Evolutionary conservation across 2,797 vertebrate genomes (phyloP).

Genomic region (Austrolebias charrua): DNA sequence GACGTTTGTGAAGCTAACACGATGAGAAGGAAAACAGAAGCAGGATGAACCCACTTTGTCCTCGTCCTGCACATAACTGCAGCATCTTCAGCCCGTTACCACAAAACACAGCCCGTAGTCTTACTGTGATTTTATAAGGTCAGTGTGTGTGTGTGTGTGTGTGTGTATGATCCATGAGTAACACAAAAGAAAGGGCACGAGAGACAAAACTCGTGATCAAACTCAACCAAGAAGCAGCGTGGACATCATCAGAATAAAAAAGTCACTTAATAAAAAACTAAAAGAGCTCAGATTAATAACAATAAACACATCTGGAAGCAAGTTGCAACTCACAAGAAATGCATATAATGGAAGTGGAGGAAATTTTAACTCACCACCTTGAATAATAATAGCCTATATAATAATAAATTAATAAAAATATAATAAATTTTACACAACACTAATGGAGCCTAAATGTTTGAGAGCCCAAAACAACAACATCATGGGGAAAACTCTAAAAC

Average conservation of each 20-base stretch:
- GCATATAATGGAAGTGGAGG: too few species aligned
- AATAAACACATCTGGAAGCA: too few species aligned
- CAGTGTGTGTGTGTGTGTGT: constrained; percentile 18
- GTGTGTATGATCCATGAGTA: constrained; percentile 33
- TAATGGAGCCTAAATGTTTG: constrained; percentile 12
- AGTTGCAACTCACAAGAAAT: too few species aligned
- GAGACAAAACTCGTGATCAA: constrained; percentile 12
- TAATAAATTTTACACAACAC: constrained; percentile 31
- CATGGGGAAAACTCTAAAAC: constrained; percentile 31
- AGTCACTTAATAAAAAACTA: too few species aligned
- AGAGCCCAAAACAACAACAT: constrained; percentile 23
- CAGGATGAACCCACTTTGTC: constrained; percentile 55
- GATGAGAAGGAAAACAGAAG: constrained; percentile 51
- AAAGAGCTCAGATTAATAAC: too few species aligned
- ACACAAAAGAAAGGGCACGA: constrained; percentile 54
- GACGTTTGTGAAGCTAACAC: constrained; percentile 9
- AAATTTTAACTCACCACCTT: constrained; percentile 7
- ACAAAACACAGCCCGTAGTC: constrained; percentile 36
- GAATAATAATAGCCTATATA: too few species aligned
- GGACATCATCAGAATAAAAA: constrained; percentile 4
- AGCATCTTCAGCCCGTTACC: constrained; percentile 63
- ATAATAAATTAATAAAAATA: background rate
- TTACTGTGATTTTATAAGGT: constrained; percentile 32
- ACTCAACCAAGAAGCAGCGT: background rate
- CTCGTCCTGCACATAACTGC: constrained; percentile 62